Evolutionary conservation across 1,140 invertebrate species (phyloP).

Genomic region (Drosophila bifasciata): DNA sequence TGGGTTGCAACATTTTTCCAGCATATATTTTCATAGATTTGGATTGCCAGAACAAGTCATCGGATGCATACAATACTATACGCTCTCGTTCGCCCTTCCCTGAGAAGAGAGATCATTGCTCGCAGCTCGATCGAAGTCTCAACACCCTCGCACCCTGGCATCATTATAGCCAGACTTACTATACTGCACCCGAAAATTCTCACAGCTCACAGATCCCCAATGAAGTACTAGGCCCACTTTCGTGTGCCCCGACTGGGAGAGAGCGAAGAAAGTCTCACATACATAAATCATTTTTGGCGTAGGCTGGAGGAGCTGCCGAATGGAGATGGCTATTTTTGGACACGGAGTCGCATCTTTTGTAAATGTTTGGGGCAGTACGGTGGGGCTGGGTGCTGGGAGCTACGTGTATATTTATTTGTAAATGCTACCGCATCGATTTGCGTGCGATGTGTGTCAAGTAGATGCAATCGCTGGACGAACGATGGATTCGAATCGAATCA

Average conservation of each 20-base stretch:
- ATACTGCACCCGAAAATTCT: no score
- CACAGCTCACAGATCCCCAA: constrained; percentile 20
- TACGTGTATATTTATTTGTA: constrained; percentile 57
- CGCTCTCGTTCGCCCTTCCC: no score
- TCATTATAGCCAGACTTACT: no score
- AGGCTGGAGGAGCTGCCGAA: constrained; percentile 45
- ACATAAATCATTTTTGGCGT: constrained; percentile 71
- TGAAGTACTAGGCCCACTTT: constrained; percentile 56
- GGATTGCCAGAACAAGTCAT: no score
- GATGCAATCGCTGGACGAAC: constrained; percentile 63
- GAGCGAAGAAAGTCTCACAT: constrained; percentile 72
- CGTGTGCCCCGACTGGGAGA: neutral
- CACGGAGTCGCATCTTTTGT: constrained; percentile 44
- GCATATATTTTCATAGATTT: constrained; percentile 55
- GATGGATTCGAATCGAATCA: constrained; percentile 10
- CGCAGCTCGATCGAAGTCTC: neutral
- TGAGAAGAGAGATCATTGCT: no score
- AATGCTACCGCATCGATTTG: constrained; percentile 80
- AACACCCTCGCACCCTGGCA: no score
- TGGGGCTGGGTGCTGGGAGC: constrained; percentile 6
- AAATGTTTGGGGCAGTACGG: constrained; percentile 1
- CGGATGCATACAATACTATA: neutral
- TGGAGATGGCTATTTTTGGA: constrained; percentile 63
- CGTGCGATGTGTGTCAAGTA: constrained; percentile 82
- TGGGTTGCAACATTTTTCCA: constrained; percentile 31